Evolutionary conservation across 2,113 vertebrate genomes (phyloP), one percentile per base, ranked within the genome.

Genomic region (Malurus alboscapulatus): DNA sequence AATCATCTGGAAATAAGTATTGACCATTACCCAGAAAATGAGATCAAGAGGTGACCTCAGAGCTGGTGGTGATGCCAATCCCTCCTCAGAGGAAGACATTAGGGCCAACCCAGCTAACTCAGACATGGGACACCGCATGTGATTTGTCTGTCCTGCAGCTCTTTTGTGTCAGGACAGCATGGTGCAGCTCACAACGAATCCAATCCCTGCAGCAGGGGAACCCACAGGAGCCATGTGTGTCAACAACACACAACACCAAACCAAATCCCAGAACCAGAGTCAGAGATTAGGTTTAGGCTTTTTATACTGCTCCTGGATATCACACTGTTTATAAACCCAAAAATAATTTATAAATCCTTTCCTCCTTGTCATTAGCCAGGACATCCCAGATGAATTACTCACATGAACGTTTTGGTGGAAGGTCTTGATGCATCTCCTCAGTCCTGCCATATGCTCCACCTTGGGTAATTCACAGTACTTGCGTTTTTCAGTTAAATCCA

Each of bases 401-500:
- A 97, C 97, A 27, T 96, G 72, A 40, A 10, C 29, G 24, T 92
- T 25, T 51, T 76, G 38, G 59, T 42, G 36, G 84, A 96, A 93
- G 58, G 5, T 69, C 77, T 95, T 83, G 42, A 25, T 66, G 55
- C 95, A 97, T 26, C 42, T 95, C 55, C 87, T 96, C 67, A 66
- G 73, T 58, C 78, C 87, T 14, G 90, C 80, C 15, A 6, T 27
- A 17, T 74, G 72, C 36, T 96, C 92, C 84, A 57, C 54, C 40
- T 75, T 85, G 20, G 12, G 29, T 48, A 96, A 50, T 12, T 94
- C 18, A 62, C 92, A 97, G 25, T 44, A 14, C 54, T 45, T 87
- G 17, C 0, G 4, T 24, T 50, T 32, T 83, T 73, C 40, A 24
- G 17, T 45, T 19, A 78, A 74, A 7, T 51, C 18, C 29, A 14